Percentiles rank a stretch among this genome's conserved stretches.
Conservation (phyloP, 2,113 vertebrate genomes). For the Promerops cafer region DNA sequence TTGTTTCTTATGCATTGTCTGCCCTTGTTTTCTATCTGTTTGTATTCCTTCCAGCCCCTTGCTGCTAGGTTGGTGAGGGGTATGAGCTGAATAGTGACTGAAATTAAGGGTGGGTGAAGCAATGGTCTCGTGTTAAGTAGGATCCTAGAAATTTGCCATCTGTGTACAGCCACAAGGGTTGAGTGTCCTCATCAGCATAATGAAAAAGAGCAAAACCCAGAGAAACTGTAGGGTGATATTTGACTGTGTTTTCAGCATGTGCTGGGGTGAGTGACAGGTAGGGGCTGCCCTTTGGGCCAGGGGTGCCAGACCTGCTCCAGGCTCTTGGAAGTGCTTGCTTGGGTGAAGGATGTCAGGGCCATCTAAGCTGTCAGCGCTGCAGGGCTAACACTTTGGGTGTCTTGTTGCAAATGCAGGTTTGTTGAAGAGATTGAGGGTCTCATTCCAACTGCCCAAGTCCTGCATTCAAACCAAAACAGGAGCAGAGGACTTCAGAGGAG, state of each 20-base stretch:
- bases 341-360: neutral
- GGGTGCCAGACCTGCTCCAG: neutral
- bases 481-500: neutral
- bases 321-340: neutral
- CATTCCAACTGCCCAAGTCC: neutral
- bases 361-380: neutral
- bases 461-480: neutral
- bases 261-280: neutral
- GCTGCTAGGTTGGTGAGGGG: neutral
- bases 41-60: neutral
- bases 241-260: neutral
- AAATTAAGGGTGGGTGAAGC: neutral
- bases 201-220: neutral
- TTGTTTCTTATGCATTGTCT: neutral
- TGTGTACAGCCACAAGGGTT: neutral
- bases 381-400: neutral
- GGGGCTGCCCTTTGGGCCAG: neutral
- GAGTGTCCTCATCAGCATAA: neutral
- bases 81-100: neutral
- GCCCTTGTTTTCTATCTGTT: neutral
- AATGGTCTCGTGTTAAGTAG: neutral
- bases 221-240: neutral
- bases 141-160: neutral
- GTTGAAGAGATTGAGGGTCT: neutral
- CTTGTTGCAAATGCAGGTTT: neutral